Percentiles rank a stretch among this genome's conserved stretches.
Conservation (phyloP, 2,113 vertebrate species). For the Brachionichthys hirsutus region DNA sequence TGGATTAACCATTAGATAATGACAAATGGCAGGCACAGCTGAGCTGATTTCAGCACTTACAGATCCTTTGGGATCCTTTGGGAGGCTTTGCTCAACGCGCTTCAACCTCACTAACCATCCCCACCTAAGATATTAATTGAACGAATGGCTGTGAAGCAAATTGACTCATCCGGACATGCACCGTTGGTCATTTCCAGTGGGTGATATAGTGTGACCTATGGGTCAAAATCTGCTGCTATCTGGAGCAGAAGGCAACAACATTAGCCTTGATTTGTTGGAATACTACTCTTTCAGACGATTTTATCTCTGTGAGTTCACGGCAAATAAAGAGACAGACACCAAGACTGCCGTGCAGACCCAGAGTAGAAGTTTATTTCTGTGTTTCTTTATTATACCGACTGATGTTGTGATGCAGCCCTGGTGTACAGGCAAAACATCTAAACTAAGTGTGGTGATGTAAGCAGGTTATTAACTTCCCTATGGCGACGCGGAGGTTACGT, state of each 20-base stretch:
- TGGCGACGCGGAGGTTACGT: no score
- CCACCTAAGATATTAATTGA: constrained; percentile 63
- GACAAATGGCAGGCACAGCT: constrained; percentile 66
- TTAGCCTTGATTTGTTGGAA: constrained; percentile 63
- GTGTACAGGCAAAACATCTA: no score
- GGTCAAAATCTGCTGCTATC: constrained; percentile 57
- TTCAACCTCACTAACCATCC: constrained; percentile 39
- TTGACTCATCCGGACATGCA: constrained; percentile 70
- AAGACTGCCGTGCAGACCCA: constrained; percentile 6
- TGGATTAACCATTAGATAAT: constrained; percentile 77
- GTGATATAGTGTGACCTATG: constrained; percentile 66
- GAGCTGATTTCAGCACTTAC: constrained; percentile 76
- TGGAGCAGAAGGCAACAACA: constrained; percentile 37
- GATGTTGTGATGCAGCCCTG: not conserved
- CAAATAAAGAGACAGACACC: constrained; percentile 17
- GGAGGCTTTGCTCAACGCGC: constrained; percentile 53
- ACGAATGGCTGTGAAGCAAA: constrained; percentile 56
- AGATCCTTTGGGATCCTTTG: constrained; percentile 58
- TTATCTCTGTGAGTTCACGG: constrained; percentile 48
- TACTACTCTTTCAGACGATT: constrained; percentile 27
- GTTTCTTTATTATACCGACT: constrained; percentile 19
- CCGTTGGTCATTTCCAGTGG: constrained; percentile 67
- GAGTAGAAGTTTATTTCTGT: no score
- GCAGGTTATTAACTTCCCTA: no score
- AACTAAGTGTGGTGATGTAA: no score